Conservation (phyloP, 2,113 vertebrate genomes). For the Tauraco erythrolophus region DNA sequence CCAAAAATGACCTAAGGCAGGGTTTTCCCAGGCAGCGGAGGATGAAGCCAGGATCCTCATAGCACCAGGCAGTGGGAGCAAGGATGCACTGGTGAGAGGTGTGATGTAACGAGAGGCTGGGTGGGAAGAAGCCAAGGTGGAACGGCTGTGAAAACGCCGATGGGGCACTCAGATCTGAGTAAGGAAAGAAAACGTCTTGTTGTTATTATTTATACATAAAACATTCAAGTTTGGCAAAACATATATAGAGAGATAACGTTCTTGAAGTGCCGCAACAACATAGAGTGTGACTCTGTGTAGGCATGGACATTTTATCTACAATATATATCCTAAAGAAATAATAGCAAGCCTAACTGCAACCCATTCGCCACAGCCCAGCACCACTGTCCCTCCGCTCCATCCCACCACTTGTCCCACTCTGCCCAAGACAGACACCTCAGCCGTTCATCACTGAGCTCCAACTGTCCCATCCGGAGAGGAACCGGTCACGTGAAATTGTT, state of each 20-base stretch:
- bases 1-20: background rate
- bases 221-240: background rate
- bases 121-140: background rate
- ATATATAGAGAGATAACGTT: rapidly evolving
- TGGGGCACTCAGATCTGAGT: background rate
- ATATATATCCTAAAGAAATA: background rate
- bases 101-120: rapidly evolving
- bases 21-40: background rate
- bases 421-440: background rate
- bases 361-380: background rate
- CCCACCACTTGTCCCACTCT: background rate
- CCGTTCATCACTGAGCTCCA: background rate
- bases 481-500: rapidly evolving
- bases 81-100: background rate
- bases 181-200: background rate
- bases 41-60: rapidly evolving
- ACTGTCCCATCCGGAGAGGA: background rate
- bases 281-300: background rate
- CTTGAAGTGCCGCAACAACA: rapidly evolving
- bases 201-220: background rate
- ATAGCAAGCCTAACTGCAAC: rapidly evolving
- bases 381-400: background rate
- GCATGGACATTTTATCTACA: background rate
- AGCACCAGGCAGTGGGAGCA: background rate
- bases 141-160: rapidly evolving